Percentiles rank a stretch among this genome's conserved stretches.
These are phyloP conservation scores for Gambusia holbrooki DNA, from an alignment of 2,113 vertebrate genomes.

Conservation along the genomic window DNA sequence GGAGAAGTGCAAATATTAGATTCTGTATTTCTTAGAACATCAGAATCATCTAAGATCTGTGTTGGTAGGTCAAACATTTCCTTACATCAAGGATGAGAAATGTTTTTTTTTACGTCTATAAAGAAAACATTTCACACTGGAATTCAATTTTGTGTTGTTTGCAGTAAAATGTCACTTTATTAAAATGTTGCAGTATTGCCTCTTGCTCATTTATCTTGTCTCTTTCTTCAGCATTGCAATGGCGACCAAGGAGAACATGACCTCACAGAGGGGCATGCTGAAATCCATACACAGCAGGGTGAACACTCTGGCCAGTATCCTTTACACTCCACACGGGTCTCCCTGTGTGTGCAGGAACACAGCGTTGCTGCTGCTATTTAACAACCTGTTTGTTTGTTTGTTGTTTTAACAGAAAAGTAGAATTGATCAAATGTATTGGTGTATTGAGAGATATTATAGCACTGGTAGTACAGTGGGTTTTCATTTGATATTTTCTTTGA, in stretches of 20 bases:
- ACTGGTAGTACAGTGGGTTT: not conserved
- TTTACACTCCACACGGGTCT: conserved; percentile 62
- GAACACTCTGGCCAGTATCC: conserved; percentile 99
- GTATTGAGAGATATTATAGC: not conserved
- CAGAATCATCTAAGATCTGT: not conserved
- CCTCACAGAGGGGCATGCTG: conserved; percentile 92
- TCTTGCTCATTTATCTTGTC: conserved; percentile 16
- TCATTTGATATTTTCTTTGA: conserved; percentile 60
- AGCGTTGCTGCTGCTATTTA: not conserved
- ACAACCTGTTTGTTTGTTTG: not conserved
- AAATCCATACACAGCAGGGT: conserved; percentile 97
- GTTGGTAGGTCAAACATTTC: not conserved
- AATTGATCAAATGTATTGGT: not conserved
- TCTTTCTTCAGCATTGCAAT: conserved; percentile 89
- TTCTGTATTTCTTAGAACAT: not conserved
- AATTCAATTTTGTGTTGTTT: not conserved
- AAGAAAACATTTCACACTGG: not conserved
- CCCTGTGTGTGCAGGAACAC: not conserved
- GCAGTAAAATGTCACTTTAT: conserved; percentile 4
- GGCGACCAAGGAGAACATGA: conserved; percentile 99
- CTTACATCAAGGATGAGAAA: not conserved
- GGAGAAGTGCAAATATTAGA: not conserved
- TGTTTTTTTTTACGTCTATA: not conserved
- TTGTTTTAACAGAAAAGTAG: not conserved
- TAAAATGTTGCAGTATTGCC: conserved; percentile 10